Base-by-base conservation (phyloP, 2,113 vertebrate genomes). In the Sitta europaea region DNA sequence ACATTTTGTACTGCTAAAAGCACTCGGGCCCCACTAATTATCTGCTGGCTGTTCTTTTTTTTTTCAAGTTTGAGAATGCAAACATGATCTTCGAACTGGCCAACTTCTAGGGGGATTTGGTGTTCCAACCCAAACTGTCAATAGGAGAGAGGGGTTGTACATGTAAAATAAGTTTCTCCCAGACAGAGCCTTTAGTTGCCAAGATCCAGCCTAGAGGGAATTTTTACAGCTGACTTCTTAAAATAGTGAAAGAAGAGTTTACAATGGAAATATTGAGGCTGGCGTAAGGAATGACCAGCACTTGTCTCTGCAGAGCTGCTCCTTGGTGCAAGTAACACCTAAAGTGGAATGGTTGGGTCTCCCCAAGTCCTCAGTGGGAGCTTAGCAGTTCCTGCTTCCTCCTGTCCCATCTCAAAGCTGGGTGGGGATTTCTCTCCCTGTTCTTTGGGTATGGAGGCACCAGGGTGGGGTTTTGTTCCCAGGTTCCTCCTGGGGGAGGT, bases 141-240 rank as follows among this genome's bases (percentile, higher is more conserved):
- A 16, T 71, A 53, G 3, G 38, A 90, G 38, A 85, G 65, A 65
- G 71, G 66, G 47, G 43, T 24, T 90, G 54, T 94, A 65, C 85
- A 90, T 83, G 90, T 94, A 76, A 85, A 94, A 76, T 50, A 82
- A 88, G 92, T 91, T 93, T 90, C 88, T 93, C 90, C 47, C 81
- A 96, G 92, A 90, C 54, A 1, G 40, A 72, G 54, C 1, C 59
- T 85, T 82, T 66, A 10, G 47, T 80, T 97, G 93, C 94, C 95
- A 96, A 95, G 78, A 90, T 93, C 75, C 92, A 95, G 92, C 78
- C 92, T 73, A 83, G 78, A 95, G 87, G 66, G 63, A 92, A 81
- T 93, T 95, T 95, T 96, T 95, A 90, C 86, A 92, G 86, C 92
- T 90, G 75, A 96, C 82, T 96, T 86, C 88, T 95, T 93, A 92